Evolutionary conservation across 2,113 vertebrate genomes (phyloP).

Genomic region (Furnarius figulus): DNA sequence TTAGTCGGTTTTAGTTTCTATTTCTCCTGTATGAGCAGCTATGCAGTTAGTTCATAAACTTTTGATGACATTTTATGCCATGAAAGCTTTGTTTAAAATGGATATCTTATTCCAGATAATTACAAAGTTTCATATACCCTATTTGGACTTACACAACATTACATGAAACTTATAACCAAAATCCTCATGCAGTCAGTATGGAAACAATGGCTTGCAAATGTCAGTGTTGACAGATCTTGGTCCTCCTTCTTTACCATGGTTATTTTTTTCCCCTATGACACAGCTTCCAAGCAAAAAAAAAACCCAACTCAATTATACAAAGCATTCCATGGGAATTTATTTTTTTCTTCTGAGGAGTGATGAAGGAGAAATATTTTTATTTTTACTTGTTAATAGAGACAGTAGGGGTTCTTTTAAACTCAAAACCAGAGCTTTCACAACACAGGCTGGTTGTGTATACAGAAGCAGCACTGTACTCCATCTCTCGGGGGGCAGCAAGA

Average conservation of each 20-base stretch:
- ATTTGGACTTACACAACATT: background rate
- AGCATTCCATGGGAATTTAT: background rate
- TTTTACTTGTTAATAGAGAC: background rate
- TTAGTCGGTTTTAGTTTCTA: background rate
- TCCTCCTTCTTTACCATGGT: background rate
- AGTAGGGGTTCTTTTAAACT: background rate
- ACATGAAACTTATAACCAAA: background rate
- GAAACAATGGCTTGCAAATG: background rate
- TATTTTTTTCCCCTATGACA: background rate
- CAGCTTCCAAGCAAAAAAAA: background rate
- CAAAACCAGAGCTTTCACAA: background rate
- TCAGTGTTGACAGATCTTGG: background rate
- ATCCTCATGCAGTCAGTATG: background rate
- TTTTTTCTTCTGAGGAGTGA: background rate
- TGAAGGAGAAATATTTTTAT: background rate
- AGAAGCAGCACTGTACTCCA: background rate
- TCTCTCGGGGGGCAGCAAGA: background rate
- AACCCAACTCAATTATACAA: background rate
- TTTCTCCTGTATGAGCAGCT: background rate
- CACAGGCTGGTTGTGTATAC: background rate
- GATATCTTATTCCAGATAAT: background rate
- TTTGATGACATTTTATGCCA: background rate
- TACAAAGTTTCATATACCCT: fast-evolving
- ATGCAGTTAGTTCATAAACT: background rate
- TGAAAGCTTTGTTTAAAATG: background rate